phyloP scores from a whole-genome alignment of 2,113 vertebrate genomes.

The Cephalopterus ornatus region DNA sequence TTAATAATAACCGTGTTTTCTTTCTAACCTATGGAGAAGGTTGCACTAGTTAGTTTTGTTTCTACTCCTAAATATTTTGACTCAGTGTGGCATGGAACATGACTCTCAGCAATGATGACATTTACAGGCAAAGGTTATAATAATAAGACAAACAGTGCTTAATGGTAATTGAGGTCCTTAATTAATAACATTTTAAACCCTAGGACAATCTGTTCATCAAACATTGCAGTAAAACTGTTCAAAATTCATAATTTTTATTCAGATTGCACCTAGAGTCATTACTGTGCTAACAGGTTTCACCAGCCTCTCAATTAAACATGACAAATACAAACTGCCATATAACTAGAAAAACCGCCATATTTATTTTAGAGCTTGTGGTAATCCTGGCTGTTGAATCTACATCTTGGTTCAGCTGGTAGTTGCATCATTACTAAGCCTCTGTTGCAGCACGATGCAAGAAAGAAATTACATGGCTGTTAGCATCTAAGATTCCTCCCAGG shows the following conservation, averaged over 20 bases:
- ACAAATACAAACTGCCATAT: neutral
- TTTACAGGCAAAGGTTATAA: neutral
- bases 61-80: constrained; percentile 23
- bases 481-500: neutral
- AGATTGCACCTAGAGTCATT: neutral
- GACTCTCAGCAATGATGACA: neutral
- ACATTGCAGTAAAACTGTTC: neutral
- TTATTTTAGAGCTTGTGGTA: neutral
- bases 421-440: neutral
- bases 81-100: neutral
- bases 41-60: neutral
- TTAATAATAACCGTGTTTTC: neutral
- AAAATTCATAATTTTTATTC: neutral
- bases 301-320: neutral
- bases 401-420: neutral
- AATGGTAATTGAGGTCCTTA: neutral
- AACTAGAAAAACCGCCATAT: neutral
- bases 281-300: neutral
- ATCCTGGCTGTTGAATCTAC: neutral
- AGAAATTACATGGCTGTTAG: neutral
- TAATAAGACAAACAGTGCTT: neutral
- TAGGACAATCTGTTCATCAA: neutral
- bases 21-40: neutral
- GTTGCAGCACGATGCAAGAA: neutral
- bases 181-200: constrained; percentile 25